Evolutionary conservation across 1,140 invertebrate species (phyloP), one percentile per base, ranked within the genome.

Genomic region (Drosophila equinoxialis): DNA sequence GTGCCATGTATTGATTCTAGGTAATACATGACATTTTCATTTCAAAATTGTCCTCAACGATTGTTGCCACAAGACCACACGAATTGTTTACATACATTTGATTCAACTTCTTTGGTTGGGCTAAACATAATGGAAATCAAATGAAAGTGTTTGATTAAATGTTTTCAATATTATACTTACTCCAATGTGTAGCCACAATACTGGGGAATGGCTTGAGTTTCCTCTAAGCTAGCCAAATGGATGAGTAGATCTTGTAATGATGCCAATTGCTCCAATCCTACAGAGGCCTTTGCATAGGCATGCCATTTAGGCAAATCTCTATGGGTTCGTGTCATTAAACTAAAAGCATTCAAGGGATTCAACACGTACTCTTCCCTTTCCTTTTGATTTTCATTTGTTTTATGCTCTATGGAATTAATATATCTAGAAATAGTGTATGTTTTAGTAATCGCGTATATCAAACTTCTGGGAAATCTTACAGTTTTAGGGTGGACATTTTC

Each of bases 131-230:
- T 26, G 17, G 10, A 51, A 33, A 13, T 8, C 35, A 26, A 41
- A 1, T 37, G 35, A 3, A 48, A 0, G 48, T 6, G 13, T 11
- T 37, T 10, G 8, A 39, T 13, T 39, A 39, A 5, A 13, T 13
- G 10, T 13, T 11, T 10, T 37, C 35, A 3, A 39, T 1, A 35
- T 41, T 8, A 4, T 26, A 74, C 77, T 66, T 65, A 91, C 90
- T 97, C 98, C 98, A 99, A 94, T 99, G 99, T 6, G 96, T 96
- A 60, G 98, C 98, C 2, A 97, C 94, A 33, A 99, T 94, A 35
- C 99, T 98, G n/a, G 98, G 98, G 93, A 98, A 99, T 94, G 63
- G 98, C 94, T 73, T 97, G 96, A 42, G 99, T 94, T 30, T 97
- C 98, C 37, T 96, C 95, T 6, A 98, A 97, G 5, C 98, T 98